Percentiles rank a stretch among this genome's conserved stretches.
Evolutionary conservation across 2,888 invertebrate genomes (phyloP).

Genomic region (Drosophila percnosoma): DNA sequence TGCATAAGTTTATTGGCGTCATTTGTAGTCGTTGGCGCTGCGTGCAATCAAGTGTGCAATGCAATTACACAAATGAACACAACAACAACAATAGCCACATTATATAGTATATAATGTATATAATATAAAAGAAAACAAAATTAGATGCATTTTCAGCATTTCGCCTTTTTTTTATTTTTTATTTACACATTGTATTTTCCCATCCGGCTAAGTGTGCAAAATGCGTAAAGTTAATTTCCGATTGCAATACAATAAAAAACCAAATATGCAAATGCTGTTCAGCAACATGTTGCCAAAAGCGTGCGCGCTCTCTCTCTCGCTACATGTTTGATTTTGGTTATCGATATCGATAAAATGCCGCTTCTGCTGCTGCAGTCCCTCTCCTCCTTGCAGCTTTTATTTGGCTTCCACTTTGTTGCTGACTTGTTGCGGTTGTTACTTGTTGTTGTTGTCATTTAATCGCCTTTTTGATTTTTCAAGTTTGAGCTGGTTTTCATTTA

Average conservation of each 20-base stretch:
- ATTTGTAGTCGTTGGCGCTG: conserved; percentile 39
- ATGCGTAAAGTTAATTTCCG: conserved; percentile 65
- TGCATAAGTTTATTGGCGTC: conserved; percentile 72
- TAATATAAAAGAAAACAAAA: conserved; percentile 22
- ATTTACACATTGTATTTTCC: conserved; percentile 12
- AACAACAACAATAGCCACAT: conserved; percentile 24
- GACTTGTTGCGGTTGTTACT: conserved; percentile 27
- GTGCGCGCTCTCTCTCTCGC: background rate
- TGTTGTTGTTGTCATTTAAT: conserved; percentile 55
- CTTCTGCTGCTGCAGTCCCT: conserved; percentile 4
- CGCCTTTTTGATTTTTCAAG: conserved; percentile 62
- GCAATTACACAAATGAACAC: conserved; percentile 75
- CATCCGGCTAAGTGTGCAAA: conserved; percentile 35
- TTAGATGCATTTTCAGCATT: conserved; percentile 24
- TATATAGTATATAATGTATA: conserved; percentile 13
- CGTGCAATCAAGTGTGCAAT: conserved; percentile 77
- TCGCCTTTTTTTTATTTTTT: conserved; percentile 5
- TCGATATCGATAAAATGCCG: conserved; percentile 12
- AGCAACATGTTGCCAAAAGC: conserved; percentile 64
- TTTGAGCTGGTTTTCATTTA: conserved; percentile 59
- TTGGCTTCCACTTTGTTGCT: conserved; percentile 2
- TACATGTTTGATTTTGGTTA: background rate
- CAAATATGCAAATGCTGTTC: conserved; percentile 35
- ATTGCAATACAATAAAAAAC: conserved; percentile 33
- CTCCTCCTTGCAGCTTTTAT: conserved; percentile 10